Base-by-base conservation (phyloP, 2,888 invertebrate genomes). In the Laothoe populi region DNA sequence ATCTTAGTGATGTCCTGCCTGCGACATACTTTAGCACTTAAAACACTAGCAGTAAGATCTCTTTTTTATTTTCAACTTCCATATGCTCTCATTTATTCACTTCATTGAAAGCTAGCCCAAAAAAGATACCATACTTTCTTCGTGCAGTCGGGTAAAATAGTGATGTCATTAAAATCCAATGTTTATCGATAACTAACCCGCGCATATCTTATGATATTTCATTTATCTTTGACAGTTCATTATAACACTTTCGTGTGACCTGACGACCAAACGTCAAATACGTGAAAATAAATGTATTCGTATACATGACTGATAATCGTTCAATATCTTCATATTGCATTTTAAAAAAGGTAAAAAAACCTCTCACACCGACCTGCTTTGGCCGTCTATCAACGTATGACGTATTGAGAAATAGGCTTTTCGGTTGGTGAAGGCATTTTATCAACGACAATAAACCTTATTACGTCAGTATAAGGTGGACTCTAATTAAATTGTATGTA, bases 351-450 rank as follows among this genome's bases (percentile, higher is more conserved):
- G 70, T 69, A 70, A 87, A 87, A n/a, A 86, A 79, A 78, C 71
- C 81, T 82, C 88, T 85, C 86, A 84, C 86, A 81, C 79, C 74
- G 80, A 79, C 78, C 82, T 77, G 83, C 83, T 81, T 77, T 70
- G 82, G 83, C 88, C 87, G 90, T 92, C 92, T 90, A 91, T 92
- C 92, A 90, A 84, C 86, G 83, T 85, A 88, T 90, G 90, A 90
- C 88, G 89, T 83, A 82, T 81, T 77, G 76, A 77, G 75, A 76
- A 75, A 66, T 63, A 24, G 35, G 38, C 58, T 71, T 74, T 77
- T 58, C 78, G 5, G 21, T 23, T 66, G 53, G 62, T 59, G 63
- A 63, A 60, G 0, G 8, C 7, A 0, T 16, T 40, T 57, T 38
- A 4, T 53, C 13, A 48, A 16, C 31, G 1, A 79, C 65, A 72